Conservation (phyloP, 2,888 invertebrate species). For the Caenorhabditis sp. region DNA sequence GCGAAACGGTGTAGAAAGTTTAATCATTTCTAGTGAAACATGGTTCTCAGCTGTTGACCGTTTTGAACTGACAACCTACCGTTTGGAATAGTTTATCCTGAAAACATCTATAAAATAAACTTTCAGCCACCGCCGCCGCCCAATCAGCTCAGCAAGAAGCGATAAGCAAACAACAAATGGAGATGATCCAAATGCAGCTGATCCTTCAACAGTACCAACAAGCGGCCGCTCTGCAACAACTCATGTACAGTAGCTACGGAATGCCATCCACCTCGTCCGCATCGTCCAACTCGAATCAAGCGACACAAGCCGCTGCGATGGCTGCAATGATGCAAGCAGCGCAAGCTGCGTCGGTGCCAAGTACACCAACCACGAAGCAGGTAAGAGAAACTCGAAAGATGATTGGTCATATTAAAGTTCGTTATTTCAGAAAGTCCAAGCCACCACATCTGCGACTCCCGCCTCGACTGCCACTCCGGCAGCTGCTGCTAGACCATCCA, state of each 20-base stretch:
- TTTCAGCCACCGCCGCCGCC: constrained; percentile 34
- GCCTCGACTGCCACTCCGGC: constrained; percentile 9
- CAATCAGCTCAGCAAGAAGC: constrained; percentile 30
- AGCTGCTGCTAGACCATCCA: constrained; percentile 25
- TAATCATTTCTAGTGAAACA: no score
- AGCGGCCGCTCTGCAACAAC: constrained; percentile 53
- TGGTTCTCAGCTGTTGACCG: no score
- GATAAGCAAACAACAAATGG: constrained; percentile 51
- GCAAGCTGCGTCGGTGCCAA: constrained; percentile 6
- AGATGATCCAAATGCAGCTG: constrained; percentile 72
- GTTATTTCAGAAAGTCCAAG: background rate
- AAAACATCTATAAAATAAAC: background rate
- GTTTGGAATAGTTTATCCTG: no score
- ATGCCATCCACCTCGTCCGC: constrained; percentile 48
- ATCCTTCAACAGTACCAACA: constrained; percentile 70
- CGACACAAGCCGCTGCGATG: constrained; percentile 28
- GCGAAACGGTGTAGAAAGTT: no score
- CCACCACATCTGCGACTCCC: background rate
- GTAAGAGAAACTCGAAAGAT: constrained; percentile 8
- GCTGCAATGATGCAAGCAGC: constrained; percentile 43
- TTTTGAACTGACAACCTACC: no score
- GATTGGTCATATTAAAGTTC: no score
- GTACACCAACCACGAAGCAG: constrained; percentile 43
- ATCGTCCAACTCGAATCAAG: constrained; percentile 21
- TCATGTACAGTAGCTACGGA: constrained; percentile 48